Conservation (phyloP, 2,113 vertebrate species). For the Ascaphus truei region DNA sequence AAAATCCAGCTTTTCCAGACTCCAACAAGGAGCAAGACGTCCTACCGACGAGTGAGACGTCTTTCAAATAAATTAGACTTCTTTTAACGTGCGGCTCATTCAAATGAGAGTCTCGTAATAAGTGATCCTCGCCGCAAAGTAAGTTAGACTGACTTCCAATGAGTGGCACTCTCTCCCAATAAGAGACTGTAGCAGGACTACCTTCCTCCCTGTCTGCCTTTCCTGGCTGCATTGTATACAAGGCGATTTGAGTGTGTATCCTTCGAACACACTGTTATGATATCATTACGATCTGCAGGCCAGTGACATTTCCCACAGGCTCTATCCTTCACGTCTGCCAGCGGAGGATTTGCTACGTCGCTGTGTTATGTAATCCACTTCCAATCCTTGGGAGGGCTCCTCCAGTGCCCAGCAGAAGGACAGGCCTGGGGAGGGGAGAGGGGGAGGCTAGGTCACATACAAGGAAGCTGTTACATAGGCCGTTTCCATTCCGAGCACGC, state of each 20-base stretch:
- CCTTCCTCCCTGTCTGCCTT: no score
- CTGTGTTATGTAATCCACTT: not conserved
- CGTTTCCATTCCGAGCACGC: not conserved
- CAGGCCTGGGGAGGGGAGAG: not conserved
- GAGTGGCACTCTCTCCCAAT: no score
- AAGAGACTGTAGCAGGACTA: no score
- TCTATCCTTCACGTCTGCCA: not conserved
- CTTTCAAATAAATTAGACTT: no score
- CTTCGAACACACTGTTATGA: not conserved
- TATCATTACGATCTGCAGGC: not conserved
- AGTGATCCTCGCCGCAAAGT: no score
- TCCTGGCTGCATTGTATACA: not conserved
- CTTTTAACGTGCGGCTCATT: no score
- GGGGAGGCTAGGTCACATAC: not conserved
- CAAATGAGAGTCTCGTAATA: no score
- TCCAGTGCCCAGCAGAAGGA: not conserved
- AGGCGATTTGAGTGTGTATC: not conserved
- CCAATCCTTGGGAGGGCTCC: constrained; percentile 1
- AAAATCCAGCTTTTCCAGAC: no score
- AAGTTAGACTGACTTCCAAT: no score
- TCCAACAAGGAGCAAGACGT: no score
- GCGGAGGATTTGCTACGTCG: not conserved
- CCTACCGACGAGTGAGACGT: no score
- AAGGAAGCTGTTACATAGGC: not conserved
- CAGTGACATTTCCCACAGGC: not conserved